Percentiles rank a stretch among this genome's conserved stretches.
These are phyloP conservation scores for Papilio protenor DNA, from an alignment of 2,888 invertebrate genomes.

Conservation along the genomic window DNA sequence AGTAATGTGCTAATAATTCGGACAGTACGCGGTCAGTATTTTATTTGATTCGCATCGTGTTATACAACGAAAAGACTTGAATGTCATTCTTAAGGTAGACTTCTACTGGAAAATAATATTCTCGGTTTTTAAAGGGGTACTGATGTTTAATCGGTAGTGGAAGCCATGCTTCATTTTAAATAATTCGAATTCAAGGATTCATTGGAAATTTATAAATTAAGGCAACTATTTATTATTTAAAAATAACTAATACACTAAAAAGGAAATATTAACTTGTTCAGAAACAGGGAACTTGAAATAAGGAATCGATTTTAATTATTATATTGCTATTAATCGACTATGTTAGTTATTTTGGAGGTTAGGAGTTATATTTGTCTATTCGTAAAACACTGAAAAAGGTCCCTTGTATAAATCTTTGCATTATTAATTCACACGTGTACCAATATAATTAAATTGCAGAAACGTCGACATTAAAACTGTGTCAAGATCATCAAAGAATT, in stretches of 20 bases:
- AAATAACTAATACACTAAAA: no score
- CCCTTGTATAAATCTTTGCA: background rate
- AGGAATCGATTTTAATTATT: no score
- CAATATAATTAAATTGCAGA: slow-evolving; percentile 6
- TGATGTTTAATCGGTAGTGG: no score
- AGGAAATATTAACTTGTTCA: no score
- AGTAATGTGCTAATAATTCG: slow-evolving; percentile 52
- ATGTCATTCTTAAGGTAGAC: background rate
- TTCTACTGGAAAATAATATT: background rate
- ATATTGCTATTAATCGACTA: no score
- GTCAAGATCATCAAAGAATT: slow-evolving; percentile 28
- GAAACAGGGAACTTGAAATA: no score
- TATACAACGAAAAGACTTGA: slow-evolving; percentile 48
- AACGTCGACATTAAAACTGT: slow-evolving; percentile 18
- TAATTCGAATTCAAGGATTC: no score
- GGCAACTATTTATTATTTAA: no score
- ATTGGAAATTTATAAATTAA: no score
- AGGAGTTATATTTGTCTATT: background rate
- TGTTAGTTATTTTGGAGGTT: no score
- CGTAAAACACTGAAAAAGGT: background rate
- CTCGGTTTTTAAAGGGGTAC: no score
- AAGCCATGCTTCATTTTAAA: no score
- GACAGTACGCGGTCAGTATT: slow-evolving; percentile 53
- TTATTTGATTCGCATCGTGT: slow-evolving; percentile 49
- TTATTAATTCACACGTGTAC: background rate